Evolutionary conservation across 2,113 vertebrate genomes (phyloP).

Genomic region (Arizona elegans): DNA sequence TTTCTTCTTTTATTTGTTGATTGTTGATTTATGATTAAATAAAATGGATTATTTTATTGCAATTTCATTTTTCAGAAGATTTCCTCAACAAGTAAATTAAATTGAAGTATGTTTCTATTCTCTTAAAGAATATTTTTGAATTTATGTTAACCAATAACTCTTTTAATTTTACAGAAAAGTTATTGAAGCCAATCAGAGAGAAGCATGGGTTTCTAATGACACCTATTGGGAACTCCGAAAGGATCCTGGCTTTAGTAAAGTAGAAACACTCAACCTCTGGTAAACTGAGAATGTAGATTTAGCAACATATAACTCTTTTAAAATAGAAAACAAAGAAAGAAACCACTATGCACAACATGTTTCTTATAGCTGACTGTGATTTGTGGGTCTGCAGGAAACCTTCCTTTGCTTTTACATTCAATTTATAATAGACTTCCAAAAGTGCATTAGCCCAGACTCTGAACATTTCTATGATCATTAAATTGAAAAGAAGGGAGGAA

Average conservation of each 20-base stretch:
- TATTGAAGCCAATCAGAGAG: constrained; percentile 88
- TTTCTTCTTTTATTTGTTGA: not conserved
- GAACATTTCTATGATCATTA: constrained; percentile 74
- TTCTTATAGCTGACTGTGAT: constrained; percentile 75
- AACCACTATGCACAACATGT: constrained; percentile 91
- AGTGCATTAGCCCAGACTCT: constrained; percentile 77
- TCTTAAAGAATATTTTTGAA: not conserved
- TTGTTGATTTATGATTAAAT: not conserved
- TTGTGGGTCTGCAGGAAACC: constrained; percentile 70
- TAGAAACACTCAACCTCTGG: constrained; percentile 89
- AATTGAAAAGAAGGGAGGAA: not conserved
- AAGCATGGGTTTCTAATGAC: constrained; percentile 95
- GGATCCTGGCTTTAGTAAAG: constrained; percentile 95
- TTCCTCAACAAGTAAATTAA: not conserved
- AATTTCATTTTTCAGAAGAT: not conserved
- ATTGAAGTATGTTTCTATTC: not conserved
- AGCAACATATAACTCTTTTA: constrained; percentile 73
- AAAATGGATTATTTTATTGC: not conserved
- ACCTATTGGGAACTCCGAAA: constrained; percentile 97
- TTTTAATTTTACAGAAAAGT: constrained; percentile 81
- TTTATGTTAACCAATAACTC: not conserved
- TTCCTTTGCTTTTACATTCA: constrained; percentile 76
- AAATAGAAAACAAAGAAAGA: constrained; percentile 71
- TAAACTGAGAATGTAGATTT: constrained; percentile 76
- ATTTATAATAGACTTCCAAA: constrained; percentile 76